These are phyloP conservation scores for Hyposmocoma kahamanoa DNA, from an alignment of 1,140 invertebrate species.

Conservation along the genomic window DNA sequence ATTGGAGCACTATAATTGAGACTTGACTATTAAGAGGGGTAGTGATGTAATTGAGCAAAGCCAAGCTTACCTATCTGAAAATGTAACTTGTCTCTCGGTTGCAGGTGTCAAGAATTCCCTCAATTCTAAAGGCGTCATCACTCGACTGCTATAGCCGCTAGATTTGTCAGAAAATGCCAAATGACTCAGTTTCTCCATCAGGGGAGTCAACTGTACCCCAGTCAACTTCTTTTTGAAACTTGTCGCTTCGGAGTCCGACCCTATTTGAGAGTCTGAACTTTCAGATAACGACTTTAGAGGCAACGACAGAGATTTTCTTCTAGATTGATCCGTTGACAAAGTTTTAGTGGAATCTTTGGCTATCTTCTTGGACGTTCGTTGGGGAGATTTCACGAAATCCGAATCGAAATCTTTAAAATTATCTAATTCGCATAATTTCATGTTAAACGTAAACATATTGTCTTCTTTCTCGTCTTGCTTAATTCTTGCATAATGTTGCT, in stretches of 20 bases:
- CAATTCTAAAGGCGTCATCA: conserved; percentile 79
- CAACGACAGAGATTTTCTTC: conserved; percentile 80
- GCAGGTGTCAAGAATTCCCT: conserved; percentile 72
- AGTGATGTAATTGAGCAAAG: conserved; percentile 2
- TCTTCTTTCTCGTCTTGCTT: conserved; percentile 69
- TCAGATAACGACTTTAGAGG: conserved; percentile 79
- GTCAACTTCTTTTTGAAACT: conserved; percentile 72
- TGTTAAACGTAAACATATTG: conserved; percentile 66
- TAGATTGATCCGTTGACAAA: conserved; percentile 54
- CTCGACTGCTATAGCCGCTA: conserved; percentile 79
- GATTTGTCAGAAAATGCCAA: conserved; percentile 81
- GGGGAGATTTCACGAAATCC: conserved; percentile 56
- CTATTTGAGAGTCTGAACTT: conserved; percentile 64
- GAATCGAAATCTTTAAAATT: conserved; percentile 70
- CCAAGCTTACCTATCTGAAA: conserved; percentile 43
- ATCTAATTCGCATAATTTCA: conserved; percentile 52
- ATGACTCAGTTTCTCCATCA: conserved; percentile 87
- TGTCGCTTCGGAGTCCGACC: conserved; percentile 56
- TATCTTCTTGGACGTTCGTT: conserved; percentile 50
- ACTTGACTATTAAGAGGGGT: too few species aligned
- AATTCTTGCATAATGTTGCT: conserved; percentile 74
- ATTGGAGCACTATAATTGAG: too few species aligned
- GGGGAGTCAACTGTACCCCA: conserved; percentile 82
- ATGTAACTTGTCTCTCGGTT: conserved; percentile 48
- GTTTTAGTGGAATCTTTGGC: conserved; percentile 53